Evolutionary conservation across 2,888 invertebrate species (phyloP), one percentile per base, ranked within the genome.

Genomic region (Prosopocoilus inquinatus): DNA sequence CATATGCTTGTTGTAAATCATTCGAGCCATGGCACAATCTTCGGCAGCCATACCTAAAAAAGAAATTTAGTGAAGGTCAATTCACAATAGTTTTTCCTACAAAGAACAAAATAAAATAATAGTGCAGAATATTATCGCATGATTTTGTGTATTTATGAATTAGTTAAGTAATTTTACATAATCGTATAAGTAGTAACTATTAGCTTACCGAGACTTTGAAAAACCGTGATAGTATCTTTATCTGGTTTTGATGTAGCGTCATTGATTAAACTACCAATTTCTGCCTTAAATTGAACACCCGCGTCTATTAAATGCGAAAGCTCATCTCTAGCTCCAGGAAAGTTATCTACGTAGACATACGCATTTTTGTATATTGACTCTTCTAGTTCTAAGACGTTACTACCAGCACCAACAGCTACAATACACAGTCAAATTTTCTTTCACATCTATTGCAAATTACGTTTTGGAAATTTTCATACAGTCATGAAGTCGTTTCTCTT

Each of bases 201-300:
- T 47, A 13, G 67, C 68, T 70, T 65, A 84, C 85, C 85, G 67
- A 85, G 73, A n/a, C 85, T 85, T 67, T 86, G 85, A 65, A 85
- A 86, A n/a, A 86, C 73, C 3, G 84, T 83, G 2, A 80, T 75
- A 43, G 75, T 68, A 32, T 73, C 64, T 8, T 68, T 63, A 28
- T 62, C 16, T 1, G 76, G 73, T 36, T 63, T 59, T 16, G 70
- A 64, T 50, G 73, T 69, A 1, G 63, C 65, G 12, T 77, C 78
- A 8, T 70, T 65, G 20, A 84, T 80, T 2, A 84, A 70, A 56
- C 79, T 79, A 9, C 85, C 86, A 47, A 86, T 71, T 70, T 84
- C 84, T 2, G 79, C 82, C 53, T 75, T 72, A 50, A 85, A 77
- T n/a, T 70, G 58, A 9, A 81, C 79, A 50, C 80, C 79, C 2